Evolutionary conservation across 2,888 invertebrate species (phyloP), one percentile per base, ranked within the genome.

Genomic region (Neria commutata): DNA sequence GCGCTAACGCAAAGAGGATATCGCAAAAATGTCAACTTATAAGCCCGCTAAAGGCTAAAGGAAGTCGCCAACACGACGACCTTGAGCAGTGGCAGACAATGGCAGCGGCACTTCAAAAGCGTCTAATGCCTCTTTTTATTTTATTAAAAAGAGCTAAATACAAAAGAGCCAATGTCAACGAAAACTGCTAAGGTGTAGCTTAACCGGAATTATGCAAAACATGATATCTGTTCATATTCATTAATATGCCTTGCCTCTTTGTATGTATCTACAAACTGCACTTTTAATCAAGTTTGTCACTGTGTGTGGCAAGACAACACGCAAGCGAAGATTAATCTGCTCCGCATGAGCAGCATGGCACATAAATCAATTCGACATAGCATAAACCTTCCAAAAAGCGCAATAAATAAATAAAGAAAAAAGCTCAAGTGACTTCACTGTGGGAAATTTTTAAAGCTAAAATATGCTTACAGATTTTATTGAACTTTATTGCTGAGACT

Each of bases 221-320:
- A 23, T 14, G 25, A 45, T n/a, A n/a, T n/a, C n/a, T n/a, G n/a
- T n/a, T n/a, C n/a, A n/a, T n/a, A n/a, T n/a, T n/a, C n/a, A n/a
- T n/a, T n/a, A n/a, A n/a, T n/a, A n/a, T n/a, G n/a, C n/a, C n/a
- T n/a, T n/a, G n/a, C n/a, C n/a, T n/a, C n/a, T n/a, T 37, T 29
- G 6, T 29, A 29, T 29, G 29, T 6, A 42, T 42, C 21, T 17
- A 14, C 8, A n/a, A 19, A 21, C 17, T 42, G 42, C 42, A 42
- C 14, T 42, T 42, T 42, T 19, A 42, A 14, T 29, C 8, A 25
- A 40, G 42, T 37, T 26, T 52, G 52, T 52, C 52, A 52, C 25
- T 17, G 52, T 52, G 52, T 52, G 52, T 42, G 52, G 52, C 26
- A n/a, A n/a, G n/a, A n/a, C n/a, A n/a, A n/a, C n/a, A 29, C 6